Base-by-base conservation (phyloP, 30 jellyfish, hydroid and myxozoan genomes). In the Cassiopea xamachana region DNA sequence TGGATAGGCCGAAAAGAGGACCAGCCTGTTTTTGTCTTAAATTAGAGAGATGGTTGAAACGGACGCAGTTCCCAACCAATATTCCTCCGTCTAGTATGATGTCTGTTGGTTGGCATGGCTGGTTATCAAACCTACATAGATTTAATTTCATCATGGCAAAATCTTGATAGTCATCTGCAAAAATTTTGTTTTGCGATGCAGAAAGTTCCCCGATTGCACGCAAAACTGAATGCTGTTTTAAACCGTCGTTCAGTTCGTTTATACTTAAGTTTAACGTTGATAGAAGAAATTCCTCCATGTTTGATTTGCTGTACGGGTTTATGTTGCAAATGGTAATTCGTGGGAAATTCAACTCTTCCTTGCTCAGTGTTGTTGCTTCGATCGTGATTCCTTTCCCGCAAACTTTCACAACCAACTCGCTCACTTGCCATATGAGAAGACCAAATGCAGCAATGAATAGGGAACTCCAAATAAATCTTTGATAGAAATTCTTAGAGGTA, bases 311-410 rank as follows among this genome's bases (percentile, higher is more conserved):
- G 43, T 74, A 86, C 0, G 74, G 60, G 75, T 74, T 76, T 19
- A 50, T 19, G 80, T 86, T 86, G 83, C 94, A 86, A 64, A 86
- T 14, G 7, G 94, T 86, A 7, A 86, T 55, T 45, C 90, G 82
- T 16, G 94, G 94, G 60, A 18, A 86, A 1, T 19, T 61, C 82
- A 86, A 46, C 46, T 13, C 48, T 10, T 17, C 8, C 6, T 85
- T n/a, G 82, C 10, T 14, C n/a, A 49, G 8, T 44, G 73, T 18
- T 1, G 60, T 46, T 7, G 48, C 79, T 7, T 60, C 15, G 8
- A 82, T 73, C 6, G 48, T 16, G 18, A 68, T 77, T 6, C 39
- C 90, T 18, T 51, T 6, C 2, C 47, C 2, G 9, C 19, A 0
- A 27, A 76, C 8, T 61, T 86, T 86, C 39, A 16, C 8, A 14